phyloP scores from a whole-genome alignment of 2,888 invertebrate species.

The Spisula subtruncata region DNA sequence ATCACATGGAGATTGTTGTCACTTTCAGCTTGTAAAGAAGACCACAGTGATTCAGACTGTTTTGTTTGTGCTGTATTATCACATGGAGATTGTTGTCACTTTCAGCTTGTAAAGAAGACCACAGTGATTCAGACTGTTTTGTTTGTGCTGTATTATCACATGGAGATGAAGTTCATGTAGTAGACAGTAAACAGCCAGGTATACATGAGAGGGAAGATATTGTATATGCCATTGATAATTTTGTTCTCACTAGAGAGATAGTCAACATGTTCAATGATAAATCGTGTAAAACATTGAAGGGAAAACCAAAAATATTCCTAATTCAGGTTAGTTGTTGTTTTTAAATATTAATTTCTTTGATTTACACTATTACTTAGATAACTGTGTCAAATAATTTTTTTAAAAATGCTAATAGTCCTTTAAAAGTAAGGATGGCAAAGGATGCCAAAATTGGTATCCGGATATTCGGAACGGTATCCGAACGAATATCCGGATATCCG shows the following conservation, averaged over 20 bases:
- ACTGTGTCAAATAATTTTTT: too few species aligned
- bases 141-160: constrained; percentile 95
- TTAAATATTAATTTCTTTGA: background rate
- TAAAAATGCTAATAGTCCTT: too few species aligned
- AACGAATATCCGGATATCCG: too few species aligned
- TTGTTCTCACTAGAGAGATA: constrained; percentile 84
- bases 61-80: constrained; percentile 94
- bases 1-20: constrained; percentile 93
- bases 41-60: constrained; percentile 95
- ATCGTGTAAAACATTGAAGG: constrained; percentile 94
- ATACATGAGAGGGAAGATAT: constrained; percentile 89
- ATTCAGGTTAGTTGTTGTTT: constrained; percentile 89
- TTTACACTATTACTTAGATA: too few species aligned
- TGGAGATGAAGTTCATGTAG: constrained; percentile 95
- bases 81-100: constrained; percentile 92
- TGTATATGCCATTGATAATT: constrained; percentile 71
- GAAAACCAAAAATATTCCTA: constrained; percentile 93
- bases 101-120: constrained; percentile 89
- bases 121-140: constrained; percentile 94
- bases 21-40: constrained; percentile 83
- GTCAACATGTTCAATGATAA: constrained; percentile 90
- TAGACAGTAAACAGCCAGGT: constrained; percentile 94
- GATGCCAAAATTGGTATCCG: too few species aligned
- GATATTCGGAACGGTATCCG: too few species aligned
- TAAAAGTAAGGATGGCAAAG: too few species aligned